Conservation (phyloP, 2,888 invertebrate species). For the Eilema depressum region DNA sequence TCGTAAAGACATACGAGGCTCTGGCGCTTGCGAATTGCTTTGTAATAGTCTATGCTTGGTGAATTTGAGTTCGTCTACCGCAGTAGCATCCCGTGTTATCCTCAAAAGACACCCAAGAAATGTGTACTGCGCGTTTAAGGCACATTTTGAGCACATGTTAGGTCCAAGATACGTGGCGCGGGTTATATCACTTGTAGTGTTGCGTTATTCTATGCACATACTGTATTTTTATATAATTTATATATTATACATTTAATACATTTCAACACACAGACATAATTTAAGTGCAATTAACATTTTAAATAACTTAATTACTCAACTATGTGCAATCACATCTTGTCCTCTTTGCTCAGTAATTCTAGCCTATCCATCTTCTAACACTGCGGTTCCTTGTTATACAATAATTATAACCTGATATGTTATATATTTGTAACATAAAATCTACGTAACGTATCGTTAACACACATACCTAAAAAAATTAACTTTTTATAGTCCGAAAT, state of each 20-base stretch:
- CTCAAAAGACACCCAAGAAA: too few species aligned
- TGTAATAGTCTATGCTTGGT: too few species aligned
- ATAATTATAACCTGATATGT: neutral
- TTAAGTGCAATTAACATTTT: neutral
- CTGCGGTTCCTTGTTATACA: neutral
- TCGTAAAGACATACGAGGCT: too few species aligned
- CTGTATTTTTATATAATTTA: constrained; percentile 1
- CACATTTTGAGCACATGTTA: too few species aligned
- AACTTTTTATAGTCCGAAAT: constrained; percentile 3
- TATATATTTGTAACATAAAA: neutral
- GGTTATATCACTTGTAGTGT: neutral
- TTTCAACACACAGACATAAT: neutral
- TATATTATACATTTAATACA: constrained; percentile 1
- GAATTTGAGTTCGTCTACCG: too few species aligned
- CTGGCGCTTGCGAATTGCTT: too few species aligned
- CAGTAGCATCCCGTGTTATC: too few species aligned
- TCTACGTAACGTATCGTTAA: constrained; percentile 16
- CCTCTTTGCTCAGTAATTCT: neutral
- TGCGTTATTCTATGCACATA: neutral
- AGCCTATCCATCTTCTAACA: neutral
- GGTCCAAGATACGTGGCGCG: too few species aligned
- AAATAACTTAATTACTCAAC: constrained; percentile 4
- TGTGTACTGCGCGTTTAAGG: too few species aligned
- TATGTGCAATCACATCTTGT: neutral
- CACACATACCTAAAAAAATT: constrained; percentile 17